Percentiles rank a stretch among this genome's conserved stretches.
phyloP scores from a whole-genome alignment of 2,888 invertebrate genomes.

The Acanthoscelides obtectus region DNA sequence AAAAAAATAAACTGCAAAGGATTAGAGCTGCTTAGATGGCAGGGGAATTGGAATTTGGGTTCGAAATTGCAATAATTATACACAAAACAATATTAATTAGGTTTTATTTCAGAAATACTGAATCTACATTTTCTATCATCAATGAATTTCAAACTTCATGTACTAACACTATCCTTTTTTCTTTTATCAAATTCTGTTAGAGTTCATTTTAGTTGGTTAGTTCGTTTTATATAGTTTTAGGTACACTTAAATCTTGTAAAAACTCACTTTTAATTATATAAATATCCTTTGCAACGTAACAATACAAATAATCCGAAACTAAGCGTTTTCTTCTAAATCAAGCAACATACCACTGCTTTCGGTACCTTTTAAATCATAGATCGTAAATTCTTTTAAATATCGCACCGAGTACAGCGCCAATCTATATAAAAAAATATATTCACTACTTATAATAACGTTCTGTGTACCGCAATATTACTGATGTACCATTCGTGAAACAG shows the following conservation, averaged over 20 bases:
- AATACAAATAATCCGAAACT: constrained; percentile 27
- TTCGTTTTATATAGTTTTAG: constrained; percentile 12
- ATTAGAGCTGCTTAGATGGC: no score
- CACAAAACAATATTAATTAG: constrained; percentile 15
- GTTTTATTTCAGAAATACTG: constrained; percentile 42
- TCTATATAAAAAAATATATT: neutral
- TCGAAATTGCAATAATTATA: no score
- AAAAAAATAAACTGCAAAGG: no score
- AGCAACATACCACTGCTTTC: neutral
- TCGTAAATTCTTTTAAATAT: neutral
- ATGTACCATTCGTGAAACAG: neutral
- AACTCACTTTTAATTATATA: constrained; percentile 3
- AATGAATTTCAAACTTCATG: constrained; percentile 35
- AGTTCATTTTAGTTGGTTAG: constrained; percentile 11
- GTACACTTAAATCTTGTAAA: constrained; percentile 17
- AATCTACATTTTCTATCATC: constrained; percentile 37
- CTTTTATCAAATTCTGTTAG: constrained; percentile 12
- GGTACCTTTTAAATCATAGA: neutral
- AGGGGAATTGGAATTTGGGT: no score
- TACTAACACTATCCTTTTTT: constrained; percentile 17
- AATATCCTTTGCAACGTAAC: constrained; percentile 3
- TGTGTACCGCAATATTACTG: neutral
- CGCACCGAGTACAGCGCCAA: neutral
- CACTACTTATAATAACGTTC: neutral
- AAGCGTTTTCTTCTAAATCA: neutral